Base-by-base conservation (phyloP, 2,113 vertebrate species). In the Uria aalge region DNA sequence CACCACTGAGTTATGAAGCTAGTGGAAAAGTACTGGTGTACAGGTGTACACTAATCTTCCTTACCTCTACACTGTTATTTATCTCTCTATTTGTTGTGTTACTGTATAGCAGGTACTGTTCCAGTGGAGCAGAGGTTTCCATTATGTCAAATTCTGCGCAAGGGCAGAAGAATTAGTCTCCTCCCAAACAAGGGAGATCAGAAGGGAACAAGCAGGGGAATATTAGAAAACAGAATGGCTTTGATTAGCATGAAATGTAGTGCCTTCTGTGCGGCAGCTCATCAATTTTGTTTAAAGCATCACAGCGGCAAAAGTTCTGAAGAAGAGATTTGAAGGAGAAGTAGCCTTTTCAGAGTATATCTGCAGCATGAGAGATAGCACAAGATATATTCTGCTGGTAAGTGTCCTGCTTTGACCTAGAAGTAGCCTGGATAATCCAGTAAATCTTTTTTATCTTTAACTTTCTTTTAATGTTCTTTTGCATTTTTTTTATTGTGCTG, bases 101-200 rank as follows among this genome's bases (percentile, higher is more conserved):
- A 26, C 34, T 48, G 2, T 36, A 12, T 30, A 52, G 23, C 8
- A 67, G 2, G 0, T 4, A 72, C 20, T 30, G 12, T 43, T 90
- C 5, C 0, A 0, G 9, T 14, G 9, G 16, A 62, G 5, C 16
- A n/a, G 12, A 43, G 18, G 12, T 36, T 89, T 80, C 16, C 45
- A 32, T 41, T 63, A 38, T 57, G 29, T 38, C 12, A 40, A 14
- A 4, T 67, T 73, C 43, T 84, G 41, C 29, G 59, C 13, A 55
- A 81, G 59, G 22, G 7, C 32, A 78, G 18, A 79, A 80, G 13
- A 89, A 84, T 0, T 0, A 5, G 3, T 41, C 18, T 27, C 29
- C 32, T 53, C 36, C 9, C 32, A 66, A 69, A 47, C 7, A 62
- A 40, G 10, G 6, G 19, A 48, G 11, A 75, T 72, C 22, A 85